Percentiles rank a stretch among this genome's conserved stretches.
Evolutionary conservation across 1,140 invertebrate genomes (phyloP).

Genomic region (Coptotermes formosanus): DNA sequence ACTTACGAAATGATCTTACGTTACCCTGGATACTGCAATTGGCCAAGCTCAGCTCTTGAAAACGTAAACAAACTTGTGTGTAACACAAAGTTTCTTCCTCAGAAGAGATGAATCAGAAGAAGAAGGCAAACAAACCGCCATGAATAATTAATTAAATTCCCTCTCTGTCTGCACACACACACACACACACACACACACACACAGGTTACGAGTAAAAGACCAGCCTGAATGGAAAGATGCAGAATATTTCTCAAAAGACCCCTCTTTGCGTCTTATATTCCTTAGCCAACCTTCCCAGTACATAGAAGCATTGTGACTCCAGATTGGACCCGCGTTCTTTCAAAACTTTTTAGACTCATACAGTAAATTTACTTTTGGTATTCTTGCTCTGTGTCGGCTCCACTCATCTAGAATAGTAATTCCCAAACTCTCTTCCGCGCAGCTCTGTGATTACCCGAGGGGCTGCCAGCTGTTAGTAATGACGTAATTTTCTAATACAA

Average conservation of each 20-base stretch:
- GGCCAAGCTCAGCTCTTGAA: neutral
- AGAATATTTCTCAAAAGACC: neutral
- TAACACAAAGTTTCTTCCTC: slow-evolving; percentile 2
- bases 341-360: neutral
- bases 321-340: neutral
- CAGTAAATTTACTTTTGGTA: neutral
- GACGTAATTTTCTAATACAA: too few relatives aligned
- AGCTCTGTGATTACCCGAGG: too few relatives aligned
- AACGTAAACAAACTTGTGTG: neutral
- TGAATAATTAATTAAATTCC: neutral
- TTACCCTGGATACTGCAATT: neutral
- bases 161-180: neutral
- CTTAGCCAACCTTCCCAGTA: neutral
- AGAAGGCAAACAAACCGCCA: neutral
- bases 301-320: neutral
- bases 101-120: neutral
- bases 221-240: neutral
- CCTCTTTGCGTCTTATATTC: neutral
- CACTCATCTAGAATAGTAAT: too few relatives aligned
- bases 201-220: neutral
- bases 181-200: neutral
- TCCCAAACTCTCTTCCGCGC: too few relatives aligned
- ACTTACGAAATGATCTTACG: neutral
- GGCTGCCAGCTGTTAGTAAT: too few relatives aligned
- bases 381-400: too few relatives aligned